Evolutionary conservation across 2,888 invertebrate genomes (phyloP), one percentile per base, ranked within the genome.

Genomic region (Diplolepis rosae): DNA sequence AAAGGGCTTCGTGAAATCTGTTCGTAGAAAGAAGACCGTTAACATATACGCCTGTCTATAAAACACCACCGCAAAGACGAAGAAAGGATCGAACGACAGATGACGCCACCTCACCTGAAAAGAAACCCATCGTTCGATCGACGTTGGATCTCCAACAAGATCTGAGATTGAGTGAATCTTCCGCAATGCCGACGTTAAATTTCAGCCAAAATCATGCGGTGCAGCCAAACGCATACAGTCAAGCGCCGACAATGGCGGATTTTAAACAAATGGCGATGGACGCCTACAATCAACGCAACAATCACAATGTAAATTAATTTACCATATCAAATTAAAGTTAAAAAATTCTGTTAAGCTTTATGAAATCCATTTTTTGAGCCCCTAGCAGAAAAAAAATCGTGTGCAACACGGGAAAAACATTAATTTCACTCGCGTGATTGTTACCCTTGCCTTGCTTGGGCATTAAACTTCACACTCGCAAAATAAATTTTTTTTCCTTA

Each of bases 241-340:
- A 85, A 69, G 79, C 83, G 70, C 87, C 87, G 35, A 87, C 87
- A 3, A 83, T 87, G 83, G 86, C 85, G 27, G 87, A 87, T 67
- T 87, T 87, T 74, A 87, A 87, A 68, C 87, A 87, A 76, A 87
- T 87, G 84, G 87, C 87, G 65, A 87, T 86, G 83, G 87, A 87
- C 70, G 86, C 85, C 45, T 87, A 87, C 75, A 87, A 87, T 80
- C 87, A 87, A 69, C 84, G 87, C 27, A 87, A 87, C 77, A 83
- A 87, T 72, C 86, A 86, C 74, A 87, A 87, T 70, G 87, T 87
- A 68, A 85, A 85, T 79, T 15, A 1, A 24, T 7, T 45, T 3
- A n/a, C 18, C 11, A 45, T 45, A 45, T 22, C 18, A 22, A 4
- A 3, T 39, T 2, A 22, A n/a, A n/a, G n/a, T n/a, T n/a, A n/a